Base-by-base conservation (phyloP, 2,888 invertebrate species). In the Cephus pulcher region DNA sequence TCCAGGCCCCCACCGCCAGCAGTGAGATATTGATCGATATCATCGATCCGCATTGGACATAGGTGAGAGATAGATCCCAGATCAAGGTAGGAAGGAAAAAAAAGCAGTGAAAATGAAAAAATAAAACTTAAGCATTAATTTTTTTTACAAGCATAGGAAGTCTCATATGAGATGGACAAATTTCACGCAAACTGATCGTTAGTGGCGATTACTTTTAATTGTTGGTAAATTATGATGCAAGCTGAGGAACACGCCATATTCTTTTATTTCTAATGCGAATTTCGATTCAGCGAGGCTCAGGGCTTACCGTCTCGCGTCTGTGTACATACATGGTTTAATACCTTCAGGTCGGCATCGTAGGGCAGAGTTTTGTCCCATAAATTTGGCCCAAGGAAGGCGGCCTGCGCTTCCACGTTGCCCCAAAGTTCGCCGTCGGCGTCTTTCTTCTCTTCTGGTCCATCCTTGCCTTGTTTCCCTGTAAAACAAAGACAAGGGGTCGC, bases 321-420 rank as follows among this genome's bases (percentile, higher is more conserved):
- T 89, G 86, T 91, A 91, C 91, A 91, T 91, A 91, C 91, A 91
- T 91, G 91, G 85, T 91, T 91, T 83, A 91, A 91, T 95, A 97
- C 97, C 96, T 98, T 98, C 94, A 98, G 97, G 95, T 98, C 97
- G 92, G 97, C 96, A 93, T 97, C 97, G 92, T 97, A 97, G 89
- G 96, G 95, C 90, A 96, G 94, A 88, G 97, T 96, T 93, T 98
- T 98, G 93, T 98, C 98, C 98, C 98, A 98, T 83, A 98, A 94
- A 92, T 97, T 98, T 84, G 98, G 98, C 83, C 98, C 98, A 89
- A 98, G 95, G 94, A 98, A 98, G 92, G 98, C 98, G 86, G 98
- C 96, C 92, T 97, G 97, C 91, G 97, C 97, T 93, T 98, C 97
- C 90, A 96, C 95, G 90, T 95, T 95, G 88, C 93, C 93, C 96